Conservation (phyloP, 2,113 vertebrate genomes). For the Dromaius novaehollandiae region DNA sequence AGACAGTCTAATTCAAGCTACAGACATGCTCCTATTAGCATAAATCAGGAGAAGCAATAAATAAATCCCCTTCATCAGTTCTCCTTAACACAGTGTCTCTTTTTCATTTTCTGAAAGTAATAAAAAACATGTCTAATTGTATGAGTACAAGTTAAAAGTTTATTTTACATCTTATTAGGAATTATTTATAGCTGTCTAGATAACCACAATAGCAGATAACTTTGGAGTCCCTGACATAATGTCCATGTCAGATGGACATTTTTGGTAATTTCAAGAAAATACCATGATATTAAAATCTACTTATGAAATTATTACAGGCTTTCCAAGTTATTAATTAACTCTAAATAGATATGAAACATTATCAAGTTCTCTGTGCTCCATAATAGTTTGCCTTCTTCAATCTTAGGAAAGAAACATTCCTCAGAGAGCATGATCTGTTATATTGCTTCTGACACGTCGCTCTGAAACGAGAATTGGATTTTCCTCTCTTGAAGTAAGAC, state of each 20-base stretch:
- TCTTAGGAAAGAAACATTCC: background rate
- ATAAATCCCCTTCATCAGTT: conserved; percentile 19
- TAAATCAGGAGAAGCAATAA: conserved; percentile 28
- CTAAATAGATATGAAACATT: background rate
- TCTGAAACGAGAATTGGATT: background rate
- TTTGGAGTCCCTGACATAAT: background rate
- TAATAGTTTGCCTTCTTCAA: background rate
- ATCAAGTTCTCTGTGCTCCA: background rate
- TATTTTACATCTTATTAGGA: conserved; percentile 4
- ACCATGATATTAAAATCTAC: background rate
- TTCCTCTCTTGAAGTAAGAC: background rate
- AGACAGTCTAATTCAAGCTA: conserved; percentile 34
- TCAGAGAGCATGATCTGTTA: background rate
- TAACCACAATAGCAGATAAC: background rate
- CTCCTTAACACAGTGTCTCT: background rate
- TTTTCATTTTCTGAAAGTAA: conserved; percentile 11
- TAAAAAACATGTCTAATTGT: background rate
- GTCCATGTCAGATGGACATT: background rate
- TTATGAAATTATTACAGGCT: background rate
- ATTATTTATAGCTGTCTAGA: background rate
- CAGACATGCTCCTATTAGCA: background rate
- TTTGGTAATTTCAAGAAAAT: background rate
- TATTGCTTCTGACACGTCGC: background rate
- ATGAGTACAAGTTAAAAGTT: background rate
- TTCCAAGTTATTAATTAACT: background rate